Conservation (phyloP, 2,888 invertebrate genomes). For the Dorcus hopei region DNA sequence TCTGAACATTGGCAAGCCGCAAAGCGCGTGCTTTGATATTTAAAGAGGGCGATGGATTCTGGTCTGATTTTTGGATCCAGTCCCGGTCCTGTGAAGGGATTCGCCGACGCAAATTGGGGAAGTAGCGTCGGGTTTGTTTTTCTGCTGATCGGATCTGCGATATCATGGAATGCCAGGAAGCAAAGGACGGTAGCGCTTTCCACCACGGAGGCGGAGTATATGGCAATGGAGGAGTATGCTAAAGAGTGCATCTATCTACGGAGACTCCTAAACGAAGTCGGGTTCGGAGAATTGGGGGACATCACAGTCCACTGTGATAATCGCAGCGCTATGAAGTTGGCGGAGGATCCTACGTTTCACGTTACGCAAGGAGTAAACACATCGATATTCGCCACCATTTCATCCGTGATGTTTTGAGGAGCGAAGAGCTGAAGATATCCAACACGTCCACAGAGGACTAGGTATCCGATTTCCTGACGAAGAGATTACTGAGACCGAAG, state of each 20-base stretch:
- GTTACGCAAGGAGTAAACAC: constrained; percentile 17
- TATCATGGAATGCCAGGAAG: too few relatives aligned
- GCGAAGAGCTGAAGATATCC: neutral
- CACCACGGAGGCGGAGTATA: too few relatives aligned
- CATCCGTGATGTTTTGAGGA: constrained; percentile 1
- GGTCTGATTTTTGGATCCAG: too few relatives aligned
- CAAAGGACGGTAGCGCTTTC: too few relatives aligned
- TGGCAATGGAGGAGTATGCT: neutral
- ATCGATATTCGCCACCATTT: constrained; percentile 18
- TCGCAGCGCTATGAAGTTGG: constrained; percentile 8
- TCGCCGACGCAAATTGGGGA: too few relatives aligned
- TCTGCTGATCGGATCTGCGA: too few relatives aligned
- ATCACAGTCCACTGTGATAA: constrained; percentile 4
- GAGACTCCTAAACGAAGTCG: constrained; percentile 8
- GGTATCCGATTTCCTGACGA: constrained; percentile 12
- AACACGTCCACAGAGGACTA: constrained; percentile 8
- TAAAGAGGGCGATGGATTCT: too few relatives aligned
- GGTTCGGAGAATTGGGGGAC: neutral
- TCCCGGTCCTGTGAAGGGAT: too few relatives aligned
- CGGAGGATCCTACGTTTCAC: constrained; percentile 17
- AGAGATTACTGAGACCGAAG: constrained; percentile 5
- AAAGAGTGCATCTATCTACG: constrained; percentile 15
- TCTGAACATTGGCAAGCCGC: too few relatives aligned
- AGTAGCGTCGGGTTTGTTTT: too few relatives aligned
- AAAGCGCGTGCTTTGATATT: too few relatives aligned